Percentiles rank a stretch among this genome's conserved stretches.
Evolutionary conservation across 2,113 vertebrate genomes (phyloP).

Genomic region (Porphyrio hochstetteri): DNA sequence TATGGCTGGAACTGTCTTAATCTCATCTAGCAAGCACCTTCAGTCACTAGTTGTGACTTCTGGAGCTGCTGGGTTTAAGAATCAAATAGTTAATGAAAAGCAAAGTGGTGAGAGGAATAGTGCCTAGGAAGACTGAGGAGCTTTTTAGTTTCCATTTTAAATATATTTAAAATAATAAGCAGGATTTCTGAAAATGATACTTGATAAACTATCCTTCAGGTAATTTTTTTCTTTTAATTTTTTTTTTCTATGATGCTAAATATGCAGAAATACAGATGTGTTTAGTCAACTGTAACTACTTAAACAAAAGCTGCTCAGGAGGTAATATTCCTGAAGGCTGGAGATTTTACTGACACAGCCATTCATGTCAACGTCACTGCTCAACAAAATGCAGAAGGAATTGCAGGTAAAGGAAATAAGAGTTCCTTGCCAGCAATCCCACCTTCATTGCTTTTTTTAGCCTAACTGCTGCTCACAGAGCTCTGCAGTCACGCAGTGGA

Average conservation of each 20-base stretch:
- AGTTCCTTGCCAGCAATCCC: neutral
- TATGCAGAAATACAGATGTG: neutral
- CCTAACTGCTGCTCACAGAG: neutral
- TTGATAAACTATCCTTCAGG: neutral
- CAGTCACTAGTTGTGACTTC: neutral
- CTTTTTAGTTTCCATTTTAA: neutral
- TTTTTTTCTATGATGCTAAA: neutral
- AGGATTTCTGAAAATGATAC: neutral
- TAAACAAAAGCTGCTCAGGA: neutral
- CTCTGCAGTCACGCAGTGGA: rapidly evolving
- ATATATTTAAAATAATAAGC: neutral
- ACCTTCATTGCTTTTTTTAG: neutral
- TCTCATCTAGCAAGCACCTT: neutral
- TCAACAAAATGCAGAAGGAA: neutral
- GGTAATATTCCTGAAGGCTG: neutral
- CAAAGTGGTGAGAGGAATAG: neutral
- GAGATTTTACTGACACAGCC: neutral
- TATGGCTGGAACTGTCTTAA: neutral
- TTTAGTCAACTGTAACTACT: neutral
- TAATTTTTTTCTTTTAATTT: neutral
- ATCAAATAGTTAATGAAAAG: neutral
- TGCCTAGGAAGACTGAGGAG: neutral
- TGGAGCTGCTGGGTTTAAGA: neutral
- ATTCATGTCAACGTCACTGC: rapidly evolving
- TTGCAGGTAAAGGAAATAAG: neutral